Evolutionary conservation across 2,113 vertebrate genomes (phyloP).

Genomic region (Aythya baeri): DNA sequence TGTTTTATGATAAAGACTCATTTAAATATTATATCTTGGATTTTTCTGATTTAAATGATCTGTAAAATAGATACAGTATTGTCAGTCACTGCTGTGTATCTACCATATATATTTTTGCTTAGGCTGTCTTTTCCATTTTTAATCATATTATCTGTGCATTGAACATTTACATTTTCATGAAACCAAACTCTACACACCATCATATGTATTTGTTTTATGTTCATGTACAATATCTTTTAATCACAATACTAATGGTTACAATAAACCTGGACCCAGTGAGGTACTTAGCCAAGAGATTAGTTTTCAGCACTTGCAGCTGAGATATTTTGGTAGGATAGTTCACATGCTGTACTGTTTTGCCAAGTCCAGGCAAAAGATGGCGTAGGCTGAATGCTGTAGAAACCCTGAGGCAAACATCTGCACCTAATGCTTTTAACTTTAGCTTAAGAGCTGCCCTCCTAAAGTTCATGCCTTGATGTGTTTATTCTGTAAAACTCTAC

Average conservation of each 20-base stretch:
- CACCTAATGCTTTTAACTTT: background rate
- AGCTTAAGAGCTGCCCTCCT: background rate
- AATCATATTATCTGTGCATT: background rate
- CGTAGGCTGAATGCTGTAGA: background rate
- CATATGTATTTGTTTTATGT: background rate
- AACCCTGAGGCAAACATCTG: background rate
- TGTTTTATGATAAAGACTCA: conserved; percentile 57
- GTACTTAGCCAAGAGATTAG: background rate
- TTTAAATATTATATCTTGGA: conserved; percentile 50
- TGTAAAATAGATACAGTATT: conserved; percentile 9
- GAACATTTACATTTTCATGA: conserved; percentile 3
- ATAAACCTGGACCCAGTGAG: background rate
- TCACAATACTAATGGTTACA: background rate
- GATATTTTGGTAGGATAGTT: background rate
- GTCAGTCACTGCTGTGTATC: conserved; percentile 13
- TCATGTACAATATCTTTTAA: conserved; percentile 6
- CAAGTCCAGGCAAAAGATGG: background rate
- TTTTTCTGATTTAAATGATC: conserved; percentile 56
- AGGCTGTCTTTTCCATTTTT: conserved; percentile 38
- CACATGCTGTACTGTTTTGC: background rate
- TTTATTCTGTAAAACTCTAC: background rate
- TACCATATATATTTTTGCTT: background rate
- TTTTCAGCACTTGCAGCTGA: background rate
- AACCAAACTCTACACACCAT: background rate
- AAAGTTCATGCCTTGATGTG: background rate